Evolutionary conservation across 2,113 vertebrate species (phyloP).

Genomic region (Zootoca vivipara): DNA sequence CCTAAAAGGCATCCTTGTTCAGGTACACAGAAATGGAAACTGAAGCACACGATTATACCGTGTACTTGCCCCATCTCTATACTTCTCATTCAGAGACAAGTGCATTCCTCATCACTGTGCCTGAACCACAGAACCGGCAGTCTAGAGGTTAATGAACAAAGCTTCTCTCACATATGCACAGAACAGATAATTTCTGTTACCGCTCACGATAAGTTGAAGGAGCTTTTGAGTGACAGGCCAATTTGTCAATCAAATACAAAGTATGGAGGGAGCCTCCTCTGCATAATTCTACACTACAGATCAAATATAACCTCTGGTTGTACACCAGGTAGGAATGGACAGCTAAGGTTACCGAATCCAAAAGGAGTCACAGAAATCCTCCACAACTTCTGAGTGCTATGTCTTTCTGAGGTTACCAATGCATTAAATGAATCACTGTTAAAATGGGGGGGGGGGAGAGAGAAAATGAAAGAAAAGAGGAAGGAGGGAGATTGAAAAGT

Average conservation of each 20-base stretch:
- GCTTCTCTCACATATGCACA: constrained; percentile 69
- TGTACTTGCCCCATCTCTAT: constrained; percentile 19
- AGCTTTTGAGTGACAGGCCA: constrained; percentile 76
- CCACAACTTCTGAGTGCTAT: constrained; percentile 37
- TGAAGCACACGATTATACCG: not conserved
- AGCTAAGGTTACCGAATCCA: constrained; percentile 55
- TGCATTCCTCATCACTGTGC: constrained; percentile 30
- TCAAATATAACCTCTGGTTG: constrained; percentile 69
- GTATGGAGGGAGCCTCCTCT: constrained; percentile 66
- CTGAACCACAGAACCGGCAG: constrained; percentile 56
- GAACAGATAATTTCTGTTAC: constrained; percentile 77
- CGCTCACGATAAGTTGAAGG: constrained; percentile 73
- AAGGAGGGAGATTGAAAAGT: not conserved
- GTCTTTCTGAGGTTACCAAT: constrained; percentile 62
- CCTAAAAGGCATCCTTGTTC: not conserved
- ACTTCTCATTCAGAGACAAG: constrained; percentile 13
- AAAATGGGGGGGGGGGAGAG: constrained; percentile 2
- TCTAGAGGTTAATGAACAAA: constrained; percentile 70
- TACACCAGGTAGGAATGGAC: constrained; percentile 45
- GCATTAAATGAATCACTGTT: constrained; percentile 61
- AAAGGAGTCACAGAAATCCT: constrained; percentile 52
- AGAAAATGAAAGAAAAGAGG: not conserved
- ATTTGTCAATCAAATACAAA: constrained; percentile 77
- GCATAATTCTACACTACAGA: constrained; percentile 71
- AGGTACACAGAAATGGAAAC: not conserved